These are phyloP conservation scores for Bursaphelenchus okinawaensis DNA, from an alignment of 2,888 invertebrate species.

Conservation along the genomic window DNA sequence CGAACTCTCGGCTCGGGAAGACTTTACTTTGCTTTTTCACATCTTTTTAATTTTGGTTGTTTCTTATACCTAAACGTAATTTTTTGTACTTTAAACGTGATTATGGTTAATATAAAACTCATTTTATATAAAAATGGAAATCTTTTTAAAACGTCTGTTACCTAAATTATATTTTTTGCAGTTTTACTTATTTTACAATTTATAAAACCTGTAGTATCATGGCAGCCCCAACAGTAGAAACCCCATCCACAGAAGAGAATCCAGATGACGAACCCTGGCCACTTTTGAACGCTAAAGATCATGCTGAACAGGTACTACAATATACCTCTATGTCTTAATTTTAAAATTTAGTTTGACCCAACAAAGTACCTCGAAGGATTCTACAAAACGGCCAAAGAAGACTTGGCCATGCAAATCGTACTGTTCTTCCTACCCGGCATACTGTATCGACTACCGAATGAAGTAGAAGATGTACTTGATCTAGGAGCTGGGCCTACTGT, in stretches of 20 bases:
- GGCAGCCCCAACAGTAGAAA: too few relatives aligned
- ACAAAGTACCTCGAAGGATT: slow-evolving; percentile 47
- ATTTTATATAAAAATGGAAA: too few relatives aligned
- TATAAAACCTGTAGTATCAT: too few relatives aligned
- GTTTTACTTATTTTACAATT: too few relatives aligned
- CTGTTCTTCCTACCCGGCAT: slow-evolving; percentile 57
- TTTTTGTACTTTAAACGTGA: too few relatives aligned
- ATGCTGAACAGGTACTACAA: slow-evolving; percentile 24
- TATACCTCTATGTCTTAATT: background rate
- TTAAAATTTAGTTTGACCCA: slow-evolving; percentile 47
- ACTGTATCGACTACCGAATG: slow-evolving; percentile 50
- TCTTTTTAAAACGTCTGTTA: too few relatives aligned
- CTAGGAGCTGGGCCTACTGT: slow-evolving; percentile 49
- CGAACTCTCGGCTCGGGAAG: too few relatives aligned
- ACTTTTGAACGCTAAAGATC: slow-evolving; percentile 25
- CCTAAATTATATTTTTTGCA: too few relatives aligned
- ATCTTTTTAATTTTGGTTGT: too few relatives aligned
- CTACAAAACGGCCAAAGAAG: slow-evolving; percentile 50
- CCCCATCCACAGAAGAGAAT: background rate
- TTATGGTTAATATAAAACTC: too few relatives aligned
- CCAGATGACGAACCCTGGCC: slow-evolving; percentile 4
- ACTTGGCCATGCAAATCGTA: slow-evolving; percentile 54
- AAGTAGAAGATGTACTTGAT: slow-evolving; percentile 45
- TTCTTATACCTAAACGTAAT: too few relatives aligned
- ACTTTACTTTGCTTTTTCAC: too few relatives aligned